Evolutionary conservation across 2,797 vertebrate species (phyloP).

Genomic region (Zalophus californianus): DNA sequence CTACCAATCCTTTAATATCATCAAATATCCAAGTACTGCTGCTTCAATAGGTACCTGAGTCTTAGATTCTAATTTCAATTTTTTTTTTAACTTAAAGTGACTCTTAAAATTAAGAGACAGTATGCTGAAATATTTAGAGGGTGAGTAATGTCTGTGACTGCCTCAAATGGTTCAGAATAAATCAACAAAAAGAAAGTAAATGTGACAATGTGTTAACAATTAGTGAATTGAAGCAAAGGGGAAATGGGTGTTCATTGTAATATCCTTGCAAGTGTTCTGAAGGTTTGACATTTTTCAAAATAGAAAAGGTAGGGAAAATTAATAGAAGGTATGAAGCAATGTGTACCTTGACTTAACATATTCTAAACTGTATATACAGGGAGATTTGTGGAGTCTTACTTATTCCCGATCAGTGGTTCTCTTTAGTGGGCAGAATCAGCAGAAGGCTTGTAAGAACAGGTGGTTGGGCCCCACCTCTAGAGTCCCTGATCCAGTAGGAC

Average conservation of each 20-base stretch:
- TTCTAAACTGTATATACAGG: not conserved
- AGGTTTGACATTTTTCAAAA: slow-evolving; percentile 45
- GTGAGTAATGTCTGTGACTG: not conserved
- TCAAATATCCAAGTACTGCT: not conserved
- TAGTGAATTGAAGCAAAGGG: not conserved
- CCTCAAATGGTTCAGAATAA: not conserved
- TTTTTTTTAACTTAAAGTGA: slow-evolving; percentile 19
- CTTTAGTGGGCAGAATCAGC: not conserved
- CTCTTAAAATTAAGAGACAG: slow-evolving; percentile 25
- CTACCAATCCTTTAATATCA: not conserved
- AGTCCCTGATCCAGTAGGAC: not conserved
- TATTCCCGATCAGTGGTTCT: not conserved
- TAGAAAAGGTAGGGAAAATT: not conserved
- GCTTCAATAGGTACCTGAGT: not conserved
- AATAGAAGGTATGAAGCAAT: not conserved
- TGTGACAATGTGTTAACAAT: not conserved
- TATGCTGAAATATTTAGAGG: not conserved
- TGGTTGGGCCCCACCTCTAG: not conserved
- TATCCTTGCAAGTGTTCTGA: not conserved
- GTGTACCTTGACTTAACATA: not conserved
- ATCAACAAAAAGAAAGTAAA: not conserved
- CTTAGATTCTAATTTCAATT: not conserved
- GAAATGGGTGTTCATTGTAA: not conserved
- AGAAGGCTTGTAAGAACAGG: not conserved
- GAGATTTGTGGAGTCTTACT: not conserved